Evolutionary conservation across 2,113 vertebrate species (phyloP).

Genomic region (Poeciliopsis occidentalis): DNA sequence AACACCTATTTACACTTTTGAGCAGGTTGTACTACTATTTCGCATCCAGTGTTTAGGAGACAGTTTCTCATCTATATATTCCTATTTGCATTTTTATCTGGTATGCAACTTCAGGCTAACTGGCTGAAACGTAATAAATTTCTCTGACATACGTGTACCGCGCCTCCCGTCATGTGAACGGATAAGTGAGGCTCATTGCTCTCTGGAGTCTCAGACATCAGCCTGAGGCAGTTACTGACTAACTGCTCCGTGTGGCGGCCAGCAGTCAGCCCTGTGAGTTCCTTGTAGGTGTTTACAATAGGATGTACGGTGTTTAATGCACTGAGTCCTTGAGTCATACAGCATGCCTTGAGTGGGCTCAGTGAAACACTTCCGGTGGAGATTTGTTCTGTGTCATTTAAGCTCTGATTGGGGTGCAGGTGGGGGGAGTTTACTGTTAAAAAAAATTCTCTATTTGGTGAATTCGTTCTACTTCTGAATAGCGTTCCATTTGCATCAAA

Average conservation of each 20-base stretch:
- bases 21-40: no score
- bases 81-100: background rate
- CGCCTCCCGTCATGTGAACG: conserved; percentile 1
- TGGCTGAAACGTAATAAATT: background rate
- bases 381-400: conserved; percentile 32
- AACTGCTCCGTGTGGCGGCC: conserved; percentile 30
- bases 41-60: no score
- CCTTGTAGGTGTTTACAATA: conserved; percentile 59
- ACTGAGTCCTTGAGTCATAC: conserved; percentile 44
- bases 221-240: conserved; percentile 7
- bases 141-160: background rate
- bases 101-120: background rate
- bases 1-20: no score
- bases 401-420: background rate
- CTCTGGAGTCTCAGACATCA: conserved; percentile 10
- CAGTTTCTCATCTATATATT: no score
- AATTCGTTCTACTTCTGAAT: background rate
- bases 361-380: conserved; percentile 10
- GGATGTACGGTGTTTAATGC: conserved; percentile 46
- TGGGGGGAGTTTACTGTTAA: no score
- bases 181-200: background rate
- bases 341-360: conserved; percentile 19
- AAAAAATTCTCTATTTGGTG: background rate
- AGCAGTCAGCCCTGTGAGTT: conserved; percentile 34
- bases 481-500: background rate